Conservation (phyloP, 2,113 vertebrate genomes). For the Tychaedon coryphoeus region DNA sequence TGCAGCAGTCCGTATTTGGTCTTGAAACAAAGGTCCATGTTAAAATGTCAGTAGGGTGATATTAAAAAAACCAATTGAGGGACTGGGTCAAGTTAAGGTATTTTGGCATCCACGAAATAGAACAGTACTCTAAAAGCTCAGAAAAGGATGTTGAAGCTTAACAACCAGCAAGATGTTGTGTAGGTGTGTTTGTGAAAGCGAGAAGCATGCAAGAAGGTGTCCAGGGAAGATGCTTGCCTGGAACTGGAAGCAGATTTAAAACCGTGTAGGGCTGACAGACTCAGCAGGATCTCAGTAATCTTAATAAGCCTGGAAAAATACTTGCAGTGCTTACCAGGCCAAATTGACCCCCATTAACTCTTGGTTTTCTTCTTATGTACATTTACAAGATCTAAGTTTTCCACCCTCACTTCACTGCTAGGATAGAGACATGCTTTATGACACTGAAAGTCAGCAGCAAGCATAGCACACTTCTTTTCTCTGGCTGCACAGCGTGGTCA, state of each 20-base stretch:
- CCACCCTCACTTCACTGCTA: not conserved
- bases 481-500: not conserved
- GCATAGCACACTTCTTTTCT: not conserved
- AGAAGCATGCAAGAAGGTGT: not conserved
- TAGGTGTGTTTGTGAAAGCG: constrained; percentile 52
- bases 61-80: not conserved
- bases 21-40: not conserved
- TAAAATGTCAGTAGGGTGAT: not conserved
- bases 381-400: not conserved
- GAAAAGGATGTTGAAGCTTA: constrained; percentile 19
- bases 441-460: not conserved
- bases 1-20: not conserved
- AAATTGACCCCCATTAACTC: not conserved
- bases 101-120: not conserved
- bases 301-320: not conserved
- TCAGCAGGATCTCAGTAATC: not conserved
- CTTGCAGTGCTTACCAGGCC: not conserved
- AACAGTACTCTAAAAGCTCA: not conserved
- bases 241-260: constrained; percentile 13
- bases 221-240: not conserved
- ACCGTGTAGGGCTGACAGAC: not conserved
- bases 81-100: constrained; percentile 28
- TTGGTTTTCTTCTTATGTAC: not conserved
- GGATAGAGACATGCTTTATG: not conserved
- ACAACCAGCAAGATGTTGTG: constrained; percentile 40